Conservation (phyloP, 2,888 invertebrate species). For the Rhorus exstirpatorius region DNA sequence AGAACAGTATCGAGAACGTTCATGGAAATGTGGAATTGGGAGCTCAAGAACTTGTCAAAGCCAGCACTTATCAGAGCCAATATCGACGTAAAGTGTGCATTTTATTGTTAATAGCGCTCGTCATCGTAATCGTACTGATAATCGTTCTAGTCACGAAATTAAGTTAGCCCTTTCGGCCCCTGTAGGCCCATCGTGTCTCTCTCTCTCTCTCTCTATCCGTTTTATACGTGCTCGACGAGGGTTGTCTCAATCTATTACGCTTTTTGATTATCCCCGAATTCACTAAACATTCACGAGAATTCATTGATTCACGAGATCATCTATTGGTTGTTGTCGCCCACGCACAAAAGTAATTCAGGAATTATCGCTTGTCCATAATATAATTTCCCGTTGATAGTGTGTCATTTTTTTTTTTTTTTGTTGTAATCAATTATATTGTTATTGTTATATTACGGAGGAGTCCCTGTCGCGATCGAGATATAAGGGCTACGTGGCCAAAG, state of each 20-base stretch:
- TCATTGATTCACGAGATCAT: constrained; percentile 25
- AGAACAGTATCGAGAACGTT: constrained; percentile 92
- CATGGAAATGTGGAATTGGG: constrained; percentile 93
- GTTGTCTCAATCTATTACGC: constrained; percentile 64
- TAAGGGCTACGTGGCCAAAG: constrained; percentile 47
- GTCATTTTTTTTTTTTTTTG: constrained; percentile 35
- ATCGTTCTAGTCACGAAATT: constrained; percentile 88
- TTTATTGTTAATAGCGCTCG: constrained; percentile 89
- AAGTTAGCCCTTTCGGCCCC: constrained; percentile 82
- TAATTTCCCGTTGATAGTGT: constrained; percentile 49
- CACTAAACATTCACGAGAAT: constrained; percentile 19
- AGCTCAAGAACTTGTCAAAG: constrained; percentile 92
- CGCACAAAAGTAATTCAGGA: constrained; percentile 63
- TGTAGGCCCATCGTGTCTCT: constrained; percentile 73
- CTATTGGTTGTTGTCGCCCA: constrained; percentile 56
- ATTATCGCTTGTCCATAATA: constrained; percentile 48
- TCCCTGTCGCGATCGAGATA: constrained; percentile 28
- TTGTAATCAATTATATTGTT: no score
- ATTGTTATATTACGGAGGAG: constrained; percentile 50
- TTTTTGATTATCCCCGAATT: constrained; percentile 49
- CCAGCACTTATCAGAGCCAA: constrained; percentile 92
- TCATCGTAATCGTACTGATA: constrained; percentile 90
- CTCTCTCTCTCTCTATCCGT: constrained; percentile 68
- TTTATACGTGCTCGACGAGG: constrained; percentile 53
- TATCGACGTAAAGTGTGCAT: constrained; percentile 92